Conservation (phyloP, 2,113 vertebrate species). For the Ophthalmolycus amberensis region DNA sequence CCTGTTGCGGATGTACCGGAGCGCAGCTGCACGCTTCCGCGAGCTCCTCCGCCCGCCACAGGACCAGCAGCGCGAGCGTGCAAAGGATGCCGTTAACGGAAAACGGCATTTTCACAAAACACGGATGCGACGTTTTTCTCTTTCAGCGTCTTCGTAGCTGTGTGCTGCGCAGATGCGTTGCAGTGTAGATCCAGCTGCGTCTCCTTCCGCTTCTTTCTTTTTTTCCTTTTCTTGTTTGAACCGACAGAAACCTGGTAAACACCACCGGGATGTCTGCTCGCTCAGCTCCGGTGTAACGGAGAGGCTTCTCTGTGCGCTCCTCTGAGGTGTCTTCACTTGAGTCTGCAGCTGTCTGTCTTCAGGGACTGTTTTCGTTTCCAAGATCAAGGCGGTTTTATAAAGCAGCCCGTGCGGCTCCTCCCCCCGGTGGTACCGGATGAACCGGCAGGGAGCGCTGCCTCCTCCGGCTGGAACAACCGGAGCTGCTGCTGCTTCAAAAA, state of each 20-base stretch:
- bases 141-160: conserved; percentile 27
- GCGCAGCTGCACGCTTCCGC: conserved; percentile 95
- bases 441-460: conserved; percentile 72
- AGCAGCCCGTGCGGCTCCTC: conserved; percentile 69
- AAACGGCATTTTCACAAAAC: conserved; percentile 80
- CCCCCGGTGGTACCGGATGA: conserved; percentile 42
- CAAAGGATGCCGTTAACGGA: conserved; percentile 81
- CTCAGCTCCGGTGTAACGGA: conserved; percentile 32
- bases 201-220: background rate
- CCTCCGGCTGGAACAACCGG: background rate
- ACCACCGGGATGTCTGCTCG: background rate
- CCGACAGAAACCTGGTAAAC: conserved; percentile 40
- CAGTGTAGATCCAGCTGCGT: conserved; percentile 50
- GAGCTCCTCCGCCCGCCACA: conserved; percentile 85
- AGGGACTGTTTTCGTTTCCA: conserved; percentile 74
- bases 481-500: background rate
- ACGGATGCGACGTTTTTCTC: conserved; percentile 26
- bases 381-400: conserved; percentile 75
- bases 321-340: background rate
- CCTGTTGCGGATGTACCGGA: conserved; percentile 95
- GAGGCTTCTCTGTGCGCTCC: conserved; percentile 8
- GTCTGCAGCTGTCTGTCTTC: conserved; percentile 49
- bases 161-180: conserved; percentile 63
- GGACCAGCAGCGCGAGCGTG: conserved; percentile 86
- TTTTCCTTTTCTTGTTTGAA: background rate